These are phyloP conservation scores for Scaptomyza caliginosa DNA, from an alignment of 2,888 invertebrate genomes.

Conservation along the genomic window DNA sequence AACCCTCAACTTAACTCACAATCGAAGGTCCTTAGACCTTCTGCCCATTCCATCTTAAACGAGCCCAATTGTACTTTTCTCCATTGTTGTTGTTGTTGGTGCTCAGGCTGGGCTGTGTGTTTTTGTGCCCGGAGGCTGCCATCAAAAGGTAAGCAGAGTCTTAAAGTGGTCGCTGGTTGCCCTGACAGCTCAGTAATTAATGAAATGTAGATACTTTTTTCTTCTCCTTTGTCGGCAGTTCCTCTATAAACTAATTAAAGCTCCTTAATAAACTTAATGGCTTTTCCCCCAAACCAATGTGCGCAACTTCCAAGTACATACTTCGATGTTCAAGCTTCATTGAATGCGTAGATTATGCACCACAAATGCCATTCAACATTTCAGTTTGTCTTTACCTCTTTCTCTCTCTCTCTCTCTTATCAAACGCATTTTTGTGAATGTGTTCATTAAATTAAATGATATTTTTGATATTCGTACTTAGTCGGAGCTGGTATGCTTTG, in stretches of 20 bases:
- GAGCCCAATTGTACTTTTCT: not conserved
- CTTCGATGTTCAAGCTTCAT: slow-evolving; percentile 23
- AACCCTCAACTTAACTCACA: slow-evolving; percentile 37
- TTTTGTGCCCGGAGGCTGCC: slow-evolving; percentile 45
- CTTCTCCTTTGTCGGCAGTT: slow-evolving; percentile 21
- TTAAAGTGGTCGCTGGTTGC: slow-evolving; percentile 50
- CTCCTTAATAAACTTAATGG: slow-evolving; percentile 74
- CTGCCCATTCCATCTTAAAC: not conserved
- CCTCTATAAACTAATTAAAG: slow-evolving; percentile 66
- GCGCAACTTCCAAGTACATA: not conserved
- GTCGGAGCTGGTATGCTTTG: not conserved
- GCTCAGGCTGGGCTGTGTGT: not conserved
- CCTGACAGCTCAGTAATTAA: slow-evolving; percentile 67
- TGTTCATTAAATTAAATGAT: slow-evolving; percentile 39
- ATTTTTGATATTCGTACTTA: not conserved
- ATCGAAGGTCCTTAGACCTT: slow-evolving; percentile 9
- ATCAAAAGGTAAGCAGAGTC: slow-evolving; percentile 68
- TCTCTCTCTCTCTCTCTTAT: slow-evolving; percentile 27
- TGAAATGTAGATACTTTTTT: slow-evolving; percentile 66
- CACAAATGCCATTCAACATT: slow-evolving; percentile 34
- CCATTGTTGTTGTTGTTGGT: slow-evolving; percentile 25
- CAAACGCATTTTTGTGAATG: slow-evolving; percentile 19
- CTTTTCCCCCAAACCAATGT: slow-evolving; percentile 20
- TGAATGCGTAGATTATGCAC: slow-evolving; percentile 54
- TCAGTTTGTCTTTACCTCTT: too few relatives aligned